Conservation (phyloP, 2,888 invertebrate species). For the Tricholauxania praeusta region DNA sequence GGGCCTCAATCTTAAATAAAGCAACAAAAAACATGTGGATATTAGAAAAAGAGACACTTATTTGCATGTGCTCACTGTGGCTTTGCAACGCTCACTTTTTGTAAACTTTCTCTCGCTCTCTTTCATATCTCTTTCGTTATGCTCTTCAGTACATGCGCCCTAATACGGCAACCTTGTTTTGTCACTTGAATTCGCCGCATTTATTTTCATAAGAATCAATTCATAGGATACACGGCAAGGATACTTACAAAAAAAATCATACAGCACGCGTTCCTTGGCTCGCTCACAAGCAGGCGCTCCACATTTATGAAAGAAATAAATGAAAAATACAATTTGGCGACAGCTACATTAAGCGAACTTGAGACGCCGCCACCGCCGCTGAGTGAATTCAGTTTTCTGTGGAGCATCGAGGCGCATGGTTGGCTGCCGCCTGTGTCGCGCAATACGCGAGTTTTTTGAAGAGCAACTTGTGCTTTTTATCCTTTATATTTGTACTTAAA, state of each 20-base stretch:
- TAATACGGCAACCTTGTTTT: neutral
- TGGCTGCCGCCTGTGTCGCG: neutral
- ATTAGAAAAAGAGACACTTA: neutral
- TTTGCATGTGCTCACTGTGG: neutral
- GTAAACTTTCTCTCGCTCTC: neutral
- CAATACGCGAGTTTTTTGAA: conserved; percentile 13
- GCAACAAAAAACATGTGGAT: no score
- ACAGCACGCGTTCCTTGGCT: conserved; percentile 1
- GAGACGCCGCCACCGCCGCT: no score
- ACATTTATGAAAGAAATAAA: no score
- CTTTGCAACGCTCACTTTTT: neutral
- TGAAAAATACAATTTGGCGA: neutral
- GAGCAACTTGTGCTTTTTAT: neutral
- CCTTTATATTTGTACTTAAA: conserved; percentile 1
- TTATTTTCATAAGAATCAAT: neutral
- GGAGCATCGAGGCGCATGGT: conserved; percentile 21
- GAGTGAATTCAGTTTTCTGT: conserved; percentile 29
- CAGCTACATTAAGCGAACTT: neutral
- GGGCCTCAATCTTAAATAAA: neutral
- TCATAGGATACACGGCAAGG: conserved; percentile 12
- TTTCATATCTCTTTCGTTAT: neutral
- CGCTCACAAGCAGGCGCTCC: conserved; percentile 1
- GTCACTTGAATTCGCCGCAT: conserved; percentile 21
- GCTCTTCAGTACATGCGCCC: neutral
- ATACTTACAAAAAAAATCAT: neutral